phyloP scores from a whole-genome alignment of 2,888 invertebrate species.

The Chouioia cunea region DNA sequence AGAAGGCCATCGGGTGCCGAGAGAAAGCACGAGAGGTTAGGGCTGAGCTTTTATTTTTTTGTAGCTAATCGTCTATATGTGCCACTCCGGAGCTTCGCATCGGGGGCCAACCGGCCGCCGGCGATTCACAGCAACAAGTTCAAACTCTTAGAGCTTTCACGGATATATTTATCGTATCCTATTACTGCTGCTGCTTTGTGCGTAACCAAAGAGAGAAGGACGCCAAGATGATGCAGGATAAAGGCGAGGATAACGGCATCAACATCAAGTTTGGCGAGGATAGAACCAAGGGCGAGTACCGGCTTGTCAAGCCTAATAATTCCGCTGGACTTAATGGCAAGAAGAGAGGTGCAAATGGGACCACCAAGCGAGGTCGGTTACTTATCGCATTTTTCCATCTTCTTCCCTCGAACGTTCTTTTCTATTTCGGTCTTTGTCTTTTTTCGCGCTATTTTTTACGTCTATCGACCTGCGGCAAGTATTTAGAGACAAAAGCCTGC shows the following conservation, averaged over 20 bases:
- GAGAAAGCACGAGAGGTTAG: conserved; percentile 2
- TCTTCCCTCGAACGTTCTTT: not conserved
- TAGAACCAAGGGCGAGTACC: conserved; percentile 57
- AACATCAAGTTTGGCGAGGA: conserved; percentile 63
- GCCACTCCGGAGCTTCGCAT: too few species aligned
- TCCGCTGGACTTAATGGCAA: conserved; percentile 31
- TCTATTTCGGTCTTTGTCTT: not conserved
- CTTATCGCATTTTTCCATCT: too few species aligned
- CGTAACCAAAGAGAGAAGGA: not conserved
- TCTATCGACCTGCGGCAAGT: too few species aligned
- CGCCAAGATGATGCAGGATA: conserved; percentile 58
- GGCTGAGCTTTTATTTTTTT: not conserved
- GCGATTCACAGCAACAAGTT: not conserved
- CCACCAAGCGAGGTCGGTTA: conserved; percentile 53
- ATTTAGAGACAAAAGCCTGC: too few species aligned
- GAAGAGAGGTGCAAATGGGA: conserved; percentile 54
- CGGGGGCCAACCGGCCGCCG: conserved; percentile 3
- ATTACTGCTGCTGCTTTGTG: too few species aligned
- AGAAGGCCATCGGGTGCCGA: conserved; percentile 1
- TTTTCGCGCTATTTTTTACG: too few species aligned
- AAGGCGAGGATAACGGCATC: conserved; percentile 65
- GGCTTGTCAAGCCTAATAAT: conserved; percentile 52
- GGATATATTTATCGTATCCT: too few species aligned
- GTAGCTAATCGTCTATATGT: too few species aligned
- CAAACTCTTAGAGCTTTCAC: too few species aligned